Percentiles rank a stretch among this genome's conserved stretches.
Evolutionary conservation across 1,140 invertebrate genomes (phyloP).

Genomic region (Lasaia peninsularis): DNA sequence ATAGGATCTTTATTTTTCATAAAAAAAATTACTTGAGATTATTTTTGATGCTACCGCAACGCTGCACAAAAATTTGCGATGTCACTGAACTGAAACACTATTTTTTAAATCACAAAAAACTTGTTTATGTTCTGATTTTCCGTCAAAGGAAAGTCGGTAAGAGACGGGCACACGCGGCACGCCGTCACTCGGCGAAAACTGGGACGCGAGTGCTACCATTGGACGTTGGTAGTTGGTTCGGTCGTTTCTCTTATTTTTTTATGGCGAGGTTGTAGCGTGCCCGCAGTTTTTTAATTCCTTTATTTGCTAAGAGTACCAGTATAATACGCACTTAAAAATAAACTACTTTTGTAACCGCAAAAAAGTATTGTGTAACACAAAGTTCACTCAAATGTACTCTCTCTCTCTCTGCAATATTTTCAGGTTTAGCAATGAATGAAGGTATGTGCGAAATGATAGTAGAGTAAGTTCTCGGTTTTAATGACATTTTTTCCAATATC

Average conservation of each 20-base stretch:
- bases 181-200: conserved; percentile 49
- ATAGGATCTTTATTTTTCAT: too few relatives aligned
- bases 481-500: too few relatives aligned
- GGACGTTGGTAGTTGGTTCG: conserved; percentile 17
- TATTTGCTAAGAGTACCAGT: conserved; percentile 4
- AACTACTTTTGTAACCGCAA: conserved; percentile 1
- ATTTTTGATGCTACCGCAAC: too few relatives aligned
- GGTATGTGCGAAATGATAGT: too few relatives aligned
- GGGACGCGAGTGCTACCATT: conserved; percentile 30
- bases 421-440: too few relatives aligned
- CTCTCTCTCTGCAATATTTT: not conserved
- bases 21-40: too few relatives aligned
- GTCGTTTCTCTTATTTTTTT: conserved; percentile 34
- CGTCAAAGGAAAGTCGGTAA: conserved; percentile 19
- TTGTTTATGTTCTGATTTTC: conserved; percentile 10
- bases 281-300: conserved; percentile 11
- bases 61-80: not conserved
- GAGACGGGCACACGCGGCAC: conserved; percentile 25
- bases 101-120: not conserved
- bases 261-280: conserved; percentile 6
- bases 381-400: not conserved
- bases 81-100: not conserved
- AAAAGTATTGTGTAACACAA: not conserved
- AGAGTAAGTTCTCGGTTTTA: too few relatives aligned
- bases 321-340: conserved; percentile 10